phyloP scores from a whole-genome alignment of 1,140 invertebrate species.

The Drosophila funebris region DNA sequence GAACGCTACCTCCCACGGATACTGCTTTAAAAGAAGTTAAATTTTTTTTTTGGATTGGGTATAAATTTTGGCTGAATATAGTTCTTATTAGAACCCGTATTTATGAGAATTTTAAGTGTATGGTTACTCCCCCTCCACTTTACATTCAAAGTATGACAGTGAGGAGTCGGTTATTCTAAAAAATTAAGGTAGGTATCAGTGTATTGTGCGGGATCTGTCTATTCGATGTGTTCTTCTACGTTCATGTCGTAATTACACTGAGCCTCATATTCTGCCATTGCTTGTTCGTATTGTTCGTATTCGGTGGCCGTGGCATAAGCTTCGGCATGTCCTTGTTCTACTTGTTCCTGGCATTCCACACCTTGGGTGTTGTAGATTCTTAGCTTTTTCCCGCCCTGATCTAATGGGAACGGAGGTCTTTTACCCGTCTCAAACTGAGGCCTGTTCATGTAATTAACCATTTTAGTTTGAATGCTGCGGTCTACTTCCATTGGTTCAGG shows the following conservation, averaged over 20 bases:
- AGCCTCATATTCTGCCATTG: too few relatives aligned
- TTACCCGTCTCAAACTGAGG: background rate
- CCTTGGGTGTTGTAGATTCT: background rate
- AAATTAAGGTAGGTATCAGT: constrained; percentile 11
- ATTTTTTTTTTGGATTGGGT: too few relatives aligned
- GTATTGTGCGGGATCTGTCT: background rate
- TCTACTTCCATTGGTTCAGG: constrained; percentile 17
- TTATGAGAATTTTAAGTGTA: constrained; percentile 25
- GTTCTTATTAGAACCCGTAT: constrained; percentile 36
- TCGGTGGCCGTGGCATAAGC: constrained; percentile 12
- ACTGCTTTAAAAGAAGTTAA: too few relatives aligned
- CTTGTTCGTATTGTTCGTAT: too few relatives aligned
- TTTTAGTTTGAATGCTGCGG: constrained; percentile 8
- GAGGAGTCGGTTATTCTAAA: constrained; percentile 40
- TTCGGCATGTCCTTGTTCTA: background rate
- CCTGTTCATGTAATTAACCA: constrained; percentile 25
- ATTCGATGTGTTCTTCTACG: too few relatives aligned
- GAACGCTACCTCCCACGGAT: too few relatives aligned
- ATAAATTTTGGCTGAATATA: constrained; percentile 21
- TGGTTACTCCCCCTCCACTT: constrained; percentile 16
- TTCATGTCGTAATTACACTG: too few relatives aligned
- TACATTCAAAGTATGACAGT: constrained; percentile 31
- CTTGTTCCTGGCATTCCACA: background rate
- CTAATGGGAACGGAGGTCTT: background rate
- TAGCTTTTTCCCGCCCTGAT: background rate